Evolutionary conservation across 2,113 vertebrate genomes (phyloP).

Genomic region (Hippocampus comes): DNA sequence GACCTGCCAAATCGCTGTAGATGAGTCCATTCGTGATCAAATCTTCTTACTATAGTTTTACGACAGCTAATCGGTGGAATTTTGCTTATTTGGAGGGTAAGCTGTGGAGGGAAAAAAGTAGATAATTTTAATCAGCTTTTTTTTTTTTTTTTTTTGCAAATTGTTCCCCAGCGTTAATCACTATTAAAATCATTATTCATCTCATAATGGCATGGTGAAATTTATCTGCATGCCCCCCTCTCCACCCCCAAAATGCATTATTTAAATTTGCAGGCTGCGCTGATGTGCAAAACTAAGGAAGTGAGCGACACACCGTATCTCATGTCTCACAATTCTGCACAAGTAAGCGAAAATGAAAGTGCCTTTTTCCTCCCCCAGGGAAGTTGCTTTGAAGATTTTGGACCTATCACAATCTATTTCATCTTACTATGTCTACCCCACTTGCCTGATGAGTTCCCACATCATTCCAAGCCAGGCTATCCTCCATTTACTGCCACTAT

Average conservation of each 20-base stretch:
- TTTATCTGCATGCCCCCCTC: neutral
- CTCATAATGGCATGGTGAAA: neutral
- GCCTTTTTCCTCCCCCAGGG: constrained; percentile 18
- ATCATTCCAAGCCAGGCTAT: constrained; percentile 19
- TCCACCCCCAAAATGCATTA: neutral
- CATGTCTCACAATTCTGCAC: constrained; percentile 7
- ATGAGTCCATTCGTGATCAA: too few species aligned
- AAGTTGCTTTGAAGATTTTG: constrained; percentile 60
- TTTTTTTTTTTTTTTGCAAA: too few species aligned
- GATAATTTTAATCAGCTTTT: too few species aligned
- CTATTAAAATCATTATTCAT: neutral
- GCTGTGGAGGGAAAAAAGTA: too few species aligned
- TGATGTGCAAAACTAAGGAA: neutral
- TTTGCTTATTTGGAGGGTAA: too few species aligned
- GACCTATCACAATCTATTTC: constrained; percentile 51
- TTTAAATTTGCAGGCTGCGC: neutral
- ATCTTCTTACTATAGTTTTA: too few species aligned
- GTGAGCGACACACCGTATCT: neutral
- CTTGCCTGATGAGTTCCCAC: constrained; percentile 8
- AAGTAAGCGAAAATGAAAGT: constrained; percentile 24
- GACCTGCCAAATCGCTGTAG: too few species aligned
- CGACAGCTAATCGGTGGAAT: too few species aligned
- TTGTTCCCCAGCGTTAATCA: neutral
- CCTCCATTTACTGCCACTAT: constrained; percentile 17
- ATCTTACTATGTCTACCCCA: constrained; percentile 31